Evolutionary conservation across 2,113 vertebrate genomes (phyloP), one percentile per base, ranked within the genome.

Genomic region (Mustela nigripes): DNA sequence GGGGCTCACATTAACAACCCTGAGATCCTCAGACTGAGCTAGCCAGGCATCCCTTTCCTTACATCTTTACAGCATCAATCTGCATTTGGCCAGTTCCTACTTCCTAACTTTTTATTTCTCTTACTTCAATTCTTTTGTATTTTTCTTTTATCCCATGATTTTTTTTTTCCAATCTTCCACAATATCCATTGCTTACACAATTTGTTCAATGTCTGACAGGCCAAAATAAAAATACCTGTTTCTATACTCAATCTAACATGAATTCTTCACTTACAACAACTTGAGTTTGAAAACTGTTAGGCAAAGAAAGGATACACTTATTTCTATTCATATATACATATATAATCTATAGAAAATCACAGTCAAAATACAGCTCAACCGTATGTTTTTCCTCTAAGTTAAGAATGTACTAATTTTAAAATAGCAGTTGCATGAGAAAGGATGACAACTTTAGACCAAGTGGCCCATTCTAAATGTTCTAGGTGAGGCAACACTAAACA

Each of bases 351-450:
- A 82, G n/a, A 82, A 96, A 93, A 74, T 63, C 31, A 93, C 1
- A 42, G 33, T 31, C 86, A 48, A 85, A 90, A 56, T 19, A 33
- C 21, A 91, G 45, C 42, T 71, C n/a, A 94, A 65, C 45, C 33
- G 11, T 22, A 14, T 42, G 11, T 62, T 56, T 71, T 83, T 78
- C 65, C 74, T 85, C 33, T 80, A 36, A 92, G 39, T 65, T 95
- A 89, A 93, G 91, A 97, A 89, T 60, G 31, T 33, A 36, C n/a
- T 63, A 42, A 92, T 42, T 78, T 89, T 84, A 97, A 89, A 89
- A 74, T 31, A 92, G 73, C 21, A 89, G 28, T 45, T 71, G 83
- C 6, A n/a, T 19, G 5, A 42, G 63, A 58, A 87, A 85, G 65
- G 76, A 83, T 31, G 86, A 92, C 73, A 93, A 62, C 56, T 92